These are phyloP conservation scores for Sula dactylatra DNA, from an alignment of 2,113 vertebrate genomes.

Conservation along the genomic window DNA sequence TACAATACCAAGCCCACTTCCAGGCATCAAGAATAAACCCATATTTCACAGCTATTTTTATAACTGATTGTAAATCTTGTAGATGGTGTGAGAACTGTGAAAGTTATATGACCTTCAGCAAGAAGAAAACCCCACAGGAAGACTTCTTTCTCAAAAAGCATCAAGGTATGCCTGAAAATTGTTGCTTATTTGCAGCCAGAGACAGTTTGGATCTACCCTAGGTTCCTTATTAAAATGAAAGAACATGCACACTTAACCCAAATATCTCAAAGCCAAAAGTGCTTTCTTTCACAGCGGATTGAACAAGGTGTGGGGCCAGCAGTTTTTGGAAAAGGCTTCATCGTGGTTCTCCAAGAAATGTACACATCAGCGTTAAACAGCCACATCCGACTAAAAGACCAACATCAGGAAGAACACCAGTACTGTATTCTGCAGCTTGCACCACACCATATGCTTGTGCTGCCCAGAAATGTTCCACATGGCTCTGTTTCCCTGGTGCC, in stretches of 20 bases:
- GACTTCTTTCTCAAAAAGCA: neutral
- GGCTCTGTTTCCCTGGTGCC: neutral
- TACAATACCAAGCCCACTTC: constrained; percentile 29
- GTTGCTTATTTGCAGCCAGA: neutral
- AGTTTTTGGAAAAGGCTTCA: neutral
- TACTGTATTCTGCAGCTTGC: neutral
- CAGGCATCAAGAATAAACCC: constrained; percentile 40
- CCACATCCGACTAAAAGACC: neutral
- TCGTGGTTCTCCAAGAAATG: neutral
- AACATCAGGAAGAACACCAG: neutral
- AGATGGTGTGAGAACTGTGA: constrained; percentile 24
- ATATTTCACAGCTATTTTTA: constrained; percentile 58
- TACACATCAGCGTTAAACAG: neutral
- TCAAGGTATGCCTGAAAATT: neutral
- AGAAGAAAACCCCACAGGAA: neutral
- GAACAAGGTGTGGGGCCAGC: neutral
- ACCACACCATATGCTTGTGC: neutral
- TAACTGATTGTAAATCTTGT: constrained; percentile 42
- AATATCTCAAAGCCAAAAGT: neutral
- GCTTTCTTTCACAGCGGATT: neutral
- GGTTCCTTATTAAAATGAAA: neutral
- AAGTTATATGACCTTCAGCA: constrained; percentile 56
- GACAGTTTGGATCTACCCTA: neutral
- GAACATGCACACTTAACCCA: neutral
- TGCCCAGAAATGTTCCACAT: neutral